Evolutionary conservation across 2,113 vertebrate species (phyloP), one percentile per base, ranked within the genome.

Genomic region (Phylloscopus trochilus): DNA sequence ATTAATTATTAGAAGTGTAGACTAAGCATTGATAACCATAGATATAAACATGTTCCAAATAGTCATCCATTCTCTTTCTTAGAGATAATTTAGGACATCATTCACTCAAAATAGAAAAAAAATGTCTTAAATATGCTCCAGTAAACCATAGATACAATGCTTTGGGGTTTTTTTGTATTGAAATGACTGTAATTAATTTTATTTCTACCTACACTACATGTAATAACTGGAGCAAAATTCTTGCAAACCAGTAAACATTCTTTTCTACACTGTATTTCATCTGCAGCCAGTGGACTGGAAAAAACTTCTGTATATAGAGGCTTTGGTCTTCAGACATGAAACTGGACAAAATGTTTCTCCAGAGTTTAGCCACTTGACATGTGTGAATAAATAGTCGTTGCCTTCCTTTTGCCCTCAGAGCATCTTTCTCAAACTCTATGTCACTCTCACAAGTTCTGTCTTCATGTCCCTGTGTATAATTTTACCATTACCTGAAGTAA

Each of bases 141-240:
- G 23, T 30, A 23, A 37, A 51, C 7, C 30, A 59, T 2, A 80
- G 27, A 46, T 13, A 69, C 1, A 70, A 33, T 33, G 13, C 16
- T 68, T 52, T 27, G 9, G 11, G 7, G 31, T 4, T 4, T 0
- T 4, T 28, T 9, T 13, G 1, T 19, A 9, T 44, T 73, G n/a
- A 87, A 92, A 68, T 84, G 55, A 51, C 10, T 77, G 11, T 64
- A 67, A 79, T 26, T 69, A 3, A 43, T 7, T 58, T 88, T 62
- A 74, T 7, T 52, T 43, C 64, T 80, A 58, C 20, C 28, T 55
- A 33, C 11, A 43, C 35, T 19, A 53, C 2, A 27, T 49, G 22
- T 47, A 62, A 28, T 72, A 82, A 28, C 20, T 46, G 63, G 13
- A 44, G 35, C 4, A 58, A 58, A 90, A 72, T 10, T 75, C 21